A percentile compares a stretch with the other conserved stretches of the same genome.
Conservation (phyloP, 2,113 vertebrate species). For the Clupea harengus region DNA sequence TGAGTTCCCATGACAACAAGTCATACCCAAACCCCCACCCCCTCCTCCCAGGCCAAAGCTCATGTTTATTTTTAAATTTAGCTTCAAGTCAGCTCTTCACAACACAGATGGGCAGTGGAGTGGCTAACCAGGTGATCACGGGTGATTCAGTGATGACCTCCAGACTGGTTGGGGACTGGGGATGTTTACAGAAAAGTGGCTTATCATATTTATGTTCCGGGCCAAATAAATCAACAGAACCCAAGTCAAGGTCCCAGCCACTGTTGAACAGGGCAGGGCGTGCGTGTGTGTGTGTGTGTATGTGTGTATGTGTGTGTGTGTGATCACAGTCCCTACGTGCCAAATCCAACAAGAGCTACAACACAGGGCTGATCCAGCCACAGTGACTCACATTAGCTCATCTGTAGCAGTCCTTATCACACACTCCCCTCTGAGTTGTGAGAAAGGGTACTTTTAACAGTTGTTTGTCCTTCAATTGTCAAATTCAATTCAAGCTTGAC, state of each 20-base stretch:
- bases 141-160: neutral
- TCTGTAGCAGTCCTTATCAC: neutral
- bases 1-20: neutral
- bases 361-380: neutral
- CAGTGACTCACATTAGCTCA: too few relatives aligned
- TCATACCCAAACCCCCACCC: neutral
- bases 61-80: neutral
- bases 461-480: neutral
- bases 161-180: neutral
- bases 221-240: slow-evolving; percentile 18
- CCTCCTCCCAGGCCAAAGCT: neutral
- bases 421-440: neutral
- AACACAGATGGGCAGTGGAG: neutral
- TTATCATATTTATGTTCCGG: neutral
- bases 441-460: neutral
- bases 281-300: too few relatives aligned
- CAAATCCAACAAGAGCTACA: neutral
- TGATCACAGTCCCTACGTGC: too few relatives aligned
- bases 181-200: neutral
- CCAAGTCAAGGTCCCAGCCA: slow-evolving; percentile 1
- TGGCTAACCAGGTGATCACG: neutral
- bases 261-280: neutral
- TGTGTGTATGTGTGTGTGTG: too few relatives aligned
- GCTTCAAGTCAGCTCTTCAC: neutral
- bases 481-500: too few relatives aligned